These are phyloP conservation scores for Rhopalosiphum maidis DNA, from an alignment of 1,140 invertebrate species.

Conservation along the genomic window DNA sequence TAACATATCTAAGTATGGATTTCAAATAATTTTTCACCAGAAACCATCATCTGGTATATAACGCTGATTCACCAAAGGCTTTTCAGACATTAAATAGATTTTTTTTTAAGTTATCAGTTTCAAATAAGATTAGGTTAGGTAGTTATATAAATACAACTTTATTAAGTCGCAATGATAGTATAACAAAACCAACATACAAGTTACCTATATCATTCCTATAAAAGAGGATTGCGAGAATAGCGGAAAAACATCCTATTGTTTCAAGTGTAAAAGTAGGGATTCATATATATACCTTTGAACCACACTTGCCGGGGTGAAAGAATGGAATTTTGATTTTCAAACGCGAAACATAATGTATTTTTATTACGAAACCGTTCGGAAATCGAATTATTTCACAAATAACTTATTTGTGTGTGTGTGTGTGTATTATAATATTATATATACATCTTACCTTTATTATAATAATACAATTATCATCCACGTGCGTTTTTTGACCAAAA, in stretches of 20 bases:
- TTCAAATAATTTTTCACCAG: neutral
- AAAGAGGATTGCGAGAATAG: too few relatives aligned
- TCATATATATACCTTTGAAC: too few relatives aligned
- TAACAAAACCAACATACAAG: neutral
- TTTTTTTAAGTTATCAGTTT: neutral
- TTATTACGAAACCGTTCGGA: neutral
- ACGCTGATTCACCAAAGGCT: neutral
- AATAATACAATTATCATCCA: neutral
- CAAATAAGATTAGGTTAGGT: neutral
- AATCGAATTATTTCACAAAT: neutral
- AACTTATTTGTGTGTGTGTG: too few relatives aligned
- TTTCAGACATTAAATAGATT: neutral
- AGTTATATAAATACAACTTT: neutral
- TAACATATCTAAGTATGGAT: neutral
- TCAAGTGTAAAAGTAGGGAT: neutral
- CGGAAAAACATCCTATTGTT: too few relatives aligned
- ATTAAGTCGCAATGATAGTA: neutral
- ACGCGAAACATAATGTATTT: too few relatives aligned
- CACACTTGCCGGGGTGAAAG: too few relatives aligned
- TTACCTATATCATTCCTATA: too few relatives aligned
- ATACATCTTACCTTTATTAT: neutral
- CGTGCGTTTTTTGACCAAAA: neutral
- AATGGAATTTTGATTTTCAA: too few relatives aligned
- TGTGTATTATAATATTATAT: neutral
- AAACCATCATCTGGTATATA: neutral